These are phyloP conservation scores for Chrosomus eos DNA, from an alignment of 2,797 vertebrate genomes.

Conservation along the genomic window DNA sequence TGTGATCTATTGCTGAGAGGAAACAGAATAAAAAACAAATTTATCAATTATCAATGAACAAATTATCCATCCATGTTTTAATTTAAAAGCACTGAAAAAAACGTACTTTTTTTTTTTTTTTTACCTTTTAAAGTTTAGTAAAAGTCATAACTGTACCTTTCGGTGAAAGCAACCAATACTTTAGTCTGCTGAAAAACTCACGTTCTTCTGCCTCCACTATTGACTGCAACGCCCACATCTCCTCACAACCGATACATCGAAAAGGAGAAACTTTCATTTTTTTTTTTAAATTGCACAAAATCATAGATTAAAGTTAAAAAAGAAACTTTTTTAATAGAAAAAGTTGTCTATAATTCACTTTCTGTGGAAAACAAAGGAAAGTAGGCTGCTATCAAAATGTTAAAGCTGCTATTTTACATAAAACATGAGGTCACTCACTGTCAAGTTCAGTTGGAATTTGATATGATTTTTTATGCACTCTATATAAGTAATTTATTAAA, in stretches of 20 bases:
- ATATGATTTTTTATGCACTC: not conserved
- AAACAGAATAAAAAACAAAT: not conserved
- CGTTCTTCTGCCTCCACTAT: not conserved
- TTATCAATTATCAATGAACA: no score
- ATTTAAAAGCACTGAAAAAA: no score
- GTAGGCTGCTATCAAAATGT: not conserved
- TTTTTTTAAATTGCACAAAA: no score
- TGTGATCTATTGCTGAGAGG: not conserved
- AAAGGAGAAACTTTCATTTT: no score
- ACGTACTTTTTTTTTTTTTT: no score
- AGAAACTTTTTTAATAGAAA: no score
- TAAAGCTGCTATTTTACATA: not conserved
- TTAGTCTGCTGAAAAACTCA: not conserved
- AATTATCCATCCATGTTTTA: not conserved
- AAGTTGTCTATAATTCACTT: not conserved
- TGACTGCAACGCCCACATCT: not conserved
- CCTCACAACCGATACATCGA: no score
- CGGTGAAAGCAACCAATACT: not conserved
- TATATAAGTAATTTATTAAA: not conserved
- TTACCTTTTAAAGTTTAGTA: not conserved
- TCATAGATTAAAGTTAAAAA: no score
- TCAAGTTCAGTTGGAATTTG: not conserved
- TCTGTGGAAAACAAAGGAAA: not conserved
- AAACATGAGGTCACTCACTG: not conserved
- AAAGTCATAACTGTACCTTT: not conserved